Evolutionary conservation across 2,113 vertebrate species (phyloP), one percentile per base, ranked within the genome.

Genomic region (Megaleporinus macrocephalus): DNA sequence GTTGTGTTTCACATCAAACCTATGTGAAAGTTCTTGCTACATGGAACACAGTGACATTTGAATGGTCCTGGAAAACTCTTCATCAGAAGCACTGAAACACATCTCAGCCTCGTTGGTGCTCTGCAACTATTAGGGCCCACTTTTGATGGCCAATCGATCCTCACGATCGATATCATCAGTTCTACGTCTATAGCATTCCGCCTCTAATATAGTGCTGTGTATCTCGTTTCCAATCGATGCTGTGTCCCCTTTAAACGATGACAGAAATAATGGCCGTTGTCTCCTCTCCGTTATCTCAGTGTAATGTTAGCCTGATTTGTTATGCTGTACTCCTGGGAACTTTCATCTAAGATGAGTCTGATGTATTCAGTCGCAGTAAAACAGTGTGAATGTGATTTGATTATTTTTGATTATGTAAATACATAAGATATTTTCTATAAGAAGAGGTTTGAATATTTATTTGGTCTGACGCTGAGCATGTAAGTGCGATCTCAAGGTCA

Each of bases 351-450:
- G 90, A 90, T 82, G 90, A 89, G 73, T 91, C 88, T 92, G 90
- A 75, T 89, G 89, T 90, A 72, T 84, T 93, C 88, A 88, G 90
- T 94, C 63, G 89, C 94, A 84, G 87, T 91, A 27, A n/a, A 94
- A 89, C 87, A 89, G 92, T 94, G 91, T 90, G 94, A 94, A 96
- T 91, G 88, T 55, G 79, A 94, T 93, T 94, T 92, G 86, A 93
- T 96, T 95, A 93, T 93, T 95, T 90, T 86, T 93, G 95, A 93
- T 86, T 89, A 88, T 99, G 97, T 98, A 98, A 93, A 98, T 98
- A 96, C 89, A 88, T 94, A 95, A 87, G 93, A 94, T 94, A 93
- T 95, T 95, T 96, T 96, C 93, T 97, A 95, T 94, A 88, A 90
- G 47, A 90, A 93, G 90, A 95, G 92, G 86, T 81, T 83, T 93